Conservation (phyloP, 2,797 vertebrate genomes). For the Champsocephalus esox region DNA sequence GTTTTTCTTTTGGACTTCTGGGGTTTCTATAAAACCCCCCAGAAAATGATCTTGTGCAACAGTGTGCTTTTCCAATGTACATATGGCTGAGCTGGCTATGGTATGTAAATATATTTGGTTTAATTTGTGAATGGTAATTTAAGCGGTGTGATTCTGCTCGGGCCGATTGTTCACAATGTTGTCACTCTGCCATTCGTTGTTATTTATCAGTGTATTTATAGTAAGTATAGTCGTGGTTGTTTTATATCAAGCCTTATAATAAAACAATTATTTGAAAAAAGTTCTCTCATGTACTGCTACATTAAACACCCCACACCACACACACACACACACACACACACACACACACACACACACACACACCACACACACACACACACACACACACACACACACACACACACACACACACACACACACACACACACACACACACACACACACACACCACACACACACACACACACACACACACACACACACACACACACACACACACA, state of each 20-base stretch:
- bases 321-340: no score
- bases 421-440: no score
- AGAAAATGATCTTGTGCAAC: conserved; percentile 51
- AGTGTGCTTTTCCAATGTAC: conserved; percentile 53
- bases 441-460: no score
- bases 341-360: no score
- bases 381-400: no score
- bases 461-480: no score
- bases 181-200: conserved; percentile 69
- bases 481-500: no score
- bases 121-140: conserved; percentile 84
- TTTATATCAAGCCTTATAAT: conserved; percentile 65
- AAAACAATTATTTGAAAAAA: conserved; percentile 22
- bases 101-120: conserved; percentile 86
- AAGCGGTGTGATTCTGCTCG: conserved; percentile 79
- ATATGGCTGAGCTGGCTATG: conserved; percentile 68
- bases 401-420: no score
- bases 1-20: conserved; percentile 49
- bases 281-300: conserved; percentile 44
- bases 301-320: no score
- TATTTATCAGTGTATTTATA: conserved; percentile 86
- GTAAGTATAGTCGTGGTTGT: conserved; percentile 65
- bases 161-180: conserved; percentile 73
- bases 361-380: no score
- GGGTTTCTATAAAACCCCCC: conserved; percentile 24